A percentile compares a stretch with the other conserved stretches of the same genome.
phyloP scores from a whole-genome alignment of 1,140 invertebrate genomes.

The Drosophila persimilis region DNA sequence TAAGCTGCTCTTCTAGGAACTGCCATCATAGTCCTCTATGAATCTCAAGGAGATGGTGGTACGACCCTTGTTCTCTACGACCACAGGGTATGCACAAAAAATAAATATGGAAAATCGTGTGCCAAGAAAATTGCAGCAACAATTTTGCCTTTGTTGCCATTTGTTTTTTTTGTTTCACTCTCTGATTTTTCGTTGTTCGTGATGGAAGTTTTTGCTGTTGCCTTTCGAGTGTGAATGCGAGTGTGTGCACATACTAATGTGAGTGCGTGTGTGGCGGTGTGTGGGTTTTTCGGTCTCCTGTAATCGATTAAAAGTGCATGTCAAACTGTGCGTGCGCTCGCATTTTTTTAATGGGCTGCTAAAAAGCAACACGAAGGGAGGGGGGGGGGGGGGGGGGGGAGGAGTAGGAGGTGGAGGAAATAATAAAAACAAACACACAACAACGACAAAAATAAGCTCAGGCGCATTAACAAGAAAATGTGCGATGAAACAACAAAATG shows the following conservation, averaged over 20 bases:
- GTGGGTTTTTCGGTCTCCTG: conserved; percentile 28
- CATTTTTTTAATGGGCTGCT: conserved; percentile 78
- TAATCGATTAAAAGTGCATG: conserved; percentile 79
- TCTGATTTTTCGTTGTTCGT: conserved; percentile 25
- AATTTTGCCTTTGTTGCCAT: conserved; percentile 22
- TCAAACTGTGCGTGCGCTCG: conserved; percentile 75
- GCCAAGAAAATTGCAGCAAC: conserved; percentile 66
- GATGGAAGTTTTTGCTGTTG: conserved; percentile 29
- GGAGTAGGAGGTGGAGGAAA: conserved; percentile 31
- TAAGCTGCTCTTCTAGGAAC: too few species aligned
- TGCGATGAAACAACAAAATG: conserved; percentile 51
- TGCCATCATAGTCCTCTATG: too few species aligned
- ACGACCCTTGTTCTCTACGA: too few species aligned
- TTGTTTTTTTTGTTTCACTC: conserved; percentile 6
- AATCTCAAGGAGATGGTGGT: too few species aligned
- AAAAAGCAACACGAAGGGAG: conserved; percentile 33
- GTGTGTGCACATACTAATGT: conserved; percentile 1
- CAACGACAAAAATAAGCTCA: conserved; percentile 54
- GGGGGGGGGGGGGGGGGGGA: not conserved
- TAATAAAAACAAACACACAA: conserved; percentile 48
- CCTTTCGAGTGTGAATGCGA: not conserved
- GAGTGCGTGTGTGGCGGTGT: not conserved
- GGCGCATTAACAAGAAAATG: conserved; percentile 68
- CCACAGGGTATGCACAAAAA: not conserved
- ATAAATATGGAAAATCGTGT: conserved; percentile 76